Evolutionary conservation across 2,113 vertebrate species (phyloP).

Genomic region (Phyllostomus hastatus): DNA sequence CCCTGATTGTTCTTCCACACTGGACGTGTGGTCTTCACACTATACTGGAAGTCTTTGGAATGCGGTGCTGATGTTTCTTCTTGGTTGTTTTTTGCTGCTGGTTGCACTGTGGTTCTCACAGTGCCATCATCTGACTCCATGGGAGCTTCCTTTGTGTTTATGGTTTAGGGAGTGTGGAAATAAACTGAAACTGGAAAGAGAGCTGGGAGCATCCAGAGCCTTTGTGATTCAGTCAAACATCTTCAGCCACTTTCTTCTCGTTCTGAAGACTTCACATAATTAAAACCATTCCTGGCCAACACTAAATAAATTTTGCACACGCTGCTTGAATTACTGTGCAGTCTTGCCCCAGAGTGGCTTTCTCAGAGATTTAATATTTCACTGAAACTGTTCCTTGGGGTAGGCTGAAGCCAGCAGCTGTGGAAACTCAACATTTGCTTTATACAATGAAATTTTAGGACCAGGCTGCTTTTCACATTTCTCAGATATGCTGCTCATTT

Average conservation of each 20-base stretch:
- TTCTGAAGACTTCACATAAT: slow-evolving; percentile 50
- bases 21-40: background rate
- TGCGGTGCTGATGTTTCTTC: background rate
- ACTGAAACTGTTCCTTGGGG: slow-evolving; percentile 44
- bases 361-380: slow-evolving; percentile 69
- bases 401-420: slow-evolving; percentile 47
- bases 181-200: background rate
- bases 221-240: slow-evolving; percentile 14
- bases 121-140: background rate
- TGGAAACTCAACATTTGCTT: slow-evolving; percentile 54
- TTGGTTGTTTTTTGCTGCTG: background rate
- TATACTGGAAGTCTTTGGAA: background rate
- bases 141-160: background rate
- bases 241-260: slow-evolving; percentile 52
- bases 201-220: background rate
- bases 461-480: slow-evolving; percentile 9
- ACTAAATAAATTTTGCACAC: slow-evolving; percentile 66
- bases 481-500: slow-evolving; percentile 33
- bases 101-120: background rate
- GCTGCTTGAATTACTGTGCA: slow-evolving; percentile 60
- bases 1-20: background rate
- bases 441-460: slow-evolving; percentile 28
- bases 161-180: slow-evolving; percentile 14
- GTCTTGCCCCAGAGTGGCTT: slow-evolving; percentile 40
- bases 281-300: slow-evolving; percentile 57